These are phyloP conservation scores for Schizopygopsis pylzovi DNA, from an alignment of 2,797 vertebrate genomes.

Conservation along the genomic window DNA sequence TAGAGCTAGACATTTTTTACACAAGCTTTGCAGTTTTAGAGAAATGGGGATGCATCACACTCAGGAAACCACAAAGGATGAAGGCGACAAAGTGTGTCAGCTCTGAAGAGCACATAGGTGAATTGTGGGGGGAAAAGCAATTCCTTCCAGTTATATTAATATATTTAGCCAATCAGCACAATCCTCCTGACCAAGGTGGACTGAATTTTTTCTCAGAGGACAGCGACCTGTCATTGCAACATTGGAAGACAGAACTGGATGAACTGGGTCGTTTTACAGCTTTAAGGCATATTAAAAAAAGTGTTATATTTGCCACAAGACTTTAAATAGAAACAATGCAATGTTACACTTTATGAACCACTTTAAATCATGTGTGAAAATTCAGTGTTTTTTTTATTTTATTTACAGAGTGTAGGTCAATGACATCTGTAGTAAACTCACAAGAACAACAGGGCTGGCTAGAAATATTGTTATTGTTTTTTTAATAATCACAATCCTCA, in stretches of 20 bases:
- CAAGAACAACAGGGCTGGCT: background rate
- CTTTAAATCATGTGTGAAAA: background rate
- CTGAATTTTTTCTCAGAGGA: conserved; percentile 13
- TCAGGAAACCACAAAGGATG: conserved; percentile 5
- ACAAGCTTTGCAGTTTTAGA: conserved; percentile 1
- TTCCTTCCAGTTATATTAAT: conserved; percentile 24
- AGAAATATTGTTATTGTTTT: no score
- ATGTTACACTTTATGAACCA: background rate
- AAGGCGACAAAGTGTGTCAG: conserved; percentile 13
- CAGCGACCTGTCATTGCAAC: background rate
- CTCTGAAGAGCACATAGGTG: background rate
- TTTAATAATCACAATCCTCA: no score
- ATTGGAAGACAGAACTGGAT: background rate
- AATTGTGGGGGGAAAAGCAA: background rate
- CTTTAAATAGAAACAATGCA: background rate
- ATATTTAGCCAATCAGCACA: conserved; percentile 42
- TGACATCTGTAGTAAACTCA: background rate
- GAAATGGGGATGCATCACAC: background rate
- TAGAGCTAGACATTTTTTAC: background rate
- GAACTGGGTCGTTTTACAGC: conserved; percentile 1
- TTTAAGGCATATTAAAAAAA: conserved; percentile 7
- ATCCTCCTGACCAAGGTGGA: conserved; percentile 1
- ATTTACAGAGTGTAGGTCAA: no score
- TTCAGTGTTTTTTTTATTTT: background rate
- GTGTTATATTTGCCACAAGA: background rate